Evolutionary conservation across 2,888 invertebrate species (phyloP), one percentile per base, ranked within the genome.

Genomic region (Volucella inanis): DNA sequence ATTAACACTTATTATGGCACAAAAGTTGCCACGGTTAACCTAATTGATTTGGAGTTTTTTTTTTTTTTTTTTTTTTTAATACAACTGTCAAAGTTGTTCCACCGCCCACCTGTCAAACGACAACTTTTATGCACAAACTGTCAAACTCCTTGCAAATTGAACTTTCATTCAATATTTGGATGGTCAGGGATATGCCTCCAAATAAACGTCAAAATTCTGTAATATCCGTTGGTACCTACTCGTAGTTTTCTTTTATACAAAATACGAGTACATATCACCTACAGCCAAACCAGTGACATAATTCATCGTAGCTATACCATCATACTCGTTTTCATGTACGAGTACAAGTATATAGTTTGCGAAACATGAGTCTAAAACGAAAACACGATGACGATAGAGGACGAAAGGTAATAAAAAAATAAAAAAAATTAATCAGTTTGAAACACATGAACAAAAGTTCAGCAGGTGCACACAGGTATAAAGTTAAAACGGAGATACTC

Each of bases 261-360:
- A 22, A 14, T 41, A 18, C 55, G 2, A 11, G 11, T 22, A 12
- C 49, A 31, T 79, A 12, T n/a, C 61, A 1, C 31, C 31, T 31
- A 31, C 55, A 62, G 14, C 67, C 39, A 83, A 72, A 83, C 74
- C 83, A 84, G 68, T 83, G 83, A 83, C 83, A 83, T 74, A 78
- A 38, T 79, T 79, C 70, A 65, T 65, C 59, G 65, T 54, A 22
- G 14, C 14, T 22, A 22, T 3, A 22, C 18, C 18, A 6, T 31
- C 31, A 31, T 6, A 31, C 31, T 31, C 31, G 6, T 31, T 6
- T 31, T 4, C 6, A 31, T 31, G 31, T 6, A 31, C 31, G 1
- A 4, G 31, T 31, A 31, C 31, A 67, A 10, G 14, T 41, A 72
- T 62, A 71, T 62, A 43, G 65, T 74, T 83, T 83, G 79, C 83